These are phyloP conservation scores for Cremastobaeus sp. DNA, from an alignment of 2,888 invertebrate species.

Conservation along the genomic window DNA sequence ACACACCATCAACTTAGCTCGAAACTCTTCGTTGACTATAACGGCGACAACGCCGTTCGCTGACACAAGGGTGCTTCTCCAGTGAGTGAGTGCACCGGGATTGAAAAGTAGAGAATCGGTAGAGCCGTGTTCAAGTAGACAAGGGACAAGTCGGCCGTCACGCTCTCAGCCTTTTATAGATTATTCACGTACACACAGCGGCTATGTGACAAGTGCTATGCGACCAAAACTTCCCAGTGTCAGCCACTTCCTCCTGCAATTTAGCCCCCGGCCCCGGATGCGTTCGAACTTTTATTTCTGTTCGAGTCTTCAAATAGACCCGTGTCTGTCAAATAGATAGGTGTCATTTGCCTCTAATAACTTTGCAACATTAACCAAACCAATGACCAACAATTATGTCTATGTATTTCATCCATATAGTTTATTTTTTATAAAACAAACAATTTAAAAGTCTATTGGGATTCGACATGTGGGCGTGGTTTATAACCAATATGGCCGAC, in stretches of 20 bases:
- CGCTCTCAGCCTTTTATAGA: conserved; percentile 76
- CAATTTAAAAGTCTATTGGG: too few species aligned
- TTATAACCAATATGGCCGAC: too few species aligned
- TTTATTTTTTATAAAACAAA: too few species aligned
- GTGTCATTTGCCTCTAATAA: too few species aligned
- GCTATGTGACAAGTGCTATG: conserved; percentile 73
- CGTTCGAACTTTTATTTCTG: conserved; percentile 31
- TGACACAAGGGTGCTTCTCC: conserved; percentile 59
- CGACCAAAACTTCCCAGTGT: conserved; percentile 52
- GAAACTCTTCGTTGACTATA: conserved; percentile 70
- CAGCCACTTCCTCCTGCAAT: conserved; percentile 45
- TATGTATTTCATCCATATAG: too few species aligned
- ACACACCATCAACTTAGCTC: conserved; percentile 71
- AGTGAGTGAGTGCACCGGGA: conserved; percentile 61
- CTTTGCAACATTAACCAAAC: too few species aligned
- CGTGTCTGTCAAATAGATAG: too few species aligned
- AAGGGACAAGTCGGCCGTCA: conserved; percentile 75
- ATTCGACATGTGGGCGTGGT: too few species aligned
- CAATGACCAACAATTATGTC: too few species aligned
- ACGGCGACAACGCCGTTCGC: conserved; percentile 59
- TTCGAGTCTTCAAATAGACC: background rate
- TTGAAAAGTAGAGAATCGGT: conserved; percentile 74
- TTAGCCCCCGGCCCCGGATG: conserved; percentile 32
- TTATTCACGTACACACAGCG: conserved; percentile 76
- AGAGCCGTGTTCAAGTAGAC: conserved; percentile 78